These are phyloP conservation scores for Melitaea cinxia DNA, from an alignment of 1,140 invertebrate genomes.

Conservation along the genomic window DNA sequence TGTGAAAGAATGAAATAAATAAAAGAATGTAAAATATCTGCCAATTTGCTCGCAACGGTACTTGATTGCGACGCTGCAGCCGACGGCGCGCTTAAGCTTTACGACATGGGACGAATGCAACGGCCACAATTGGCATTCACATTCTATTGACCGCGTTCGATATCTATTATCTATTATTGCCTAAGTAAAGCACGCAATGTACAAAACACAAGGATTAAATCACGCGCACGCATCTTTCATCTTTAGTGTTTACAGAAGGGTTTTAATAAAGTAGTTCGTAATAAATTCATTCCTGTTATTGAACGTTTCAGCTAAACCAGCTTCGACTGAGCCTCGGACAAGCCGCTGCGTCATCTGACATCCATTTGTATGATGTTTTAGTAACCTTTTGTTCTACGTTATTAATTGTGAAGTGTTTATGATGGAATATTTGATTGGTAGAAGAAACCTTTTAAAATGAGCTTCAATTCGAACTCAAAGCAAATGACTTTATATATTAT, in stretches of 20 bases:
- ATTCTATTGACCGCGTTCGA: not conserved
- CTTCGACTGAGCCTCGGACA: not conserved
- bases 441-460: not conserved
- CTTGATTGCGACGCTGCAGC: not conserved
- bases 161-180: not conserved
- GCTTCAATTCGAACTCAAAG: not conserved
- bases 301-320: not conserved
- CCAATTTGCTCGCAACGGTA: not conserved
- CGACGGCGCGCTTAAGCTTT: not conserved
- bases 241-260: conserved; percentile 2
- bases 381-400: not conserved
- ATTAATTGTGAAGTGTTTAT: not conserved
- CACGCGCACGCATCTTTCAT: not conserved
- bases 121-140: not conserved
- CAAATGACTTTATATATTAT: not conserved
- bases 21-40: conserved; percentile 13
- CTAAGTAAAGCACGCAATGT: not conserved
- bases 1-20: conserved; percentile 12
- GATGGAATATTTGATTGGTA: not conserved
- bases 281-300: conserved; percentile 9
- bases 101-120: not conserved
- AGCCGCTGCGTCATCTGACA: not conserved
- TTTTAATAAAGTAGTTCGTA: conserved; percentile 9
- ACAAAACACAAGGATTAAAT: not conserved
- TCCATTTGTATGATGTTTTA: not conserved